Percentiles rank a stretch among this genome's conserved stretches.
These are phyloP conservation scores for Calameuta idolon DNA, from an alignment of 2,888 invertebrate species.

Conservation along the genomic window DNA sequence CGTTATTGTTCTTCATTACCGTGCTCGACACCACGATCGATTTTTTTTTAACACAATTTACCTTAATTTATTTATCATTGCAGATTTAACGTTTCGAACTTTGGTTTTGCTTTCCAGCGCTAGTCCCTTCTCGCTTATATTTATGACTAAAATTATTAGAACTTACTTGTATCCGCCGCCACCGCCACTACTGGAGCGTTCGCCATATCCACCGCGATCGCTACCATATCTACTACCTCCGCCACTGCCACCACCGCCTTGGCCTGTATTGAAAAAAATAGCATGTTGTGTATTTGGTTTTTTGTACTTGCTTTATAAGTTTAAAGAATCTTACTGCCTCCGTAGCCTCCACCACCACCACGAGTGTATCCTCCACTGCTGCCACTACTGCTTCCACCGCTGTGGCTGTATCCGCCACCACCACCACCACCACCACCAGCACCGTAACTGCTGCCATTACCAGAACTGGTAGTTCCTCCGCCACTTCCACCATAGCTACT, in stretches of 20 bases:
- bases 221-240: slow-evolving; percentile 51
- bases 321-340: slow-evolving; percentile 26
- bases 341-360: slow-evolving; percentile 42
- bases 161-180: slow-evolving; percentile 67
- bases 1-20: slow-evolving; percentile 57
- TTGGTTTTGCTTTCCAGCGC: background rate
- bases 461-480: slow-evolving; percentile 69
- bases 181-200: slow-evolving; percentile 52
- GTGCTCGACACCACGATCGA: slow-evolving; percentile 16
- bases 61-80: background rate
- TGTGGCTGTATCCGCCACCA: slow-evolving; percentile 22
- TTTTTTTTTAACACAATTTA: background rate
- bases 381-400: slow-evolving; percentile 63
- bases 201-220: slow-evolving; percentile 69
- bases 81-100: background rate
- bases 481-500: slow-evolving; percentile 67
- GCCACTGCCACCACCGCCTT: slow-evolving; percentile 66
- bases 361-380: slow-evolving; percentile 57
- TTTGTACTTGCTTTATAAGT: background rate
- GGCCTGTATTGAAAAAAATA: slow-evolving; percentile 57
- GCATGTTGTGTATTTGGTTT: background rate
- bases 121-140: slow-evolving; percentile 2
- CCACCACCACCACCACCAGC: slow-evolving; percentile 51
- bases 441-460: slow-evolving; percentile 63
- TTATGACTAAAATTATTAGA: slow-evolving; percentile 29